Evolutionary conservation across 35 echinoderm and acorn worm genomes (phyloP).

Genomic region (Stichopus chloronotus): DNA sequence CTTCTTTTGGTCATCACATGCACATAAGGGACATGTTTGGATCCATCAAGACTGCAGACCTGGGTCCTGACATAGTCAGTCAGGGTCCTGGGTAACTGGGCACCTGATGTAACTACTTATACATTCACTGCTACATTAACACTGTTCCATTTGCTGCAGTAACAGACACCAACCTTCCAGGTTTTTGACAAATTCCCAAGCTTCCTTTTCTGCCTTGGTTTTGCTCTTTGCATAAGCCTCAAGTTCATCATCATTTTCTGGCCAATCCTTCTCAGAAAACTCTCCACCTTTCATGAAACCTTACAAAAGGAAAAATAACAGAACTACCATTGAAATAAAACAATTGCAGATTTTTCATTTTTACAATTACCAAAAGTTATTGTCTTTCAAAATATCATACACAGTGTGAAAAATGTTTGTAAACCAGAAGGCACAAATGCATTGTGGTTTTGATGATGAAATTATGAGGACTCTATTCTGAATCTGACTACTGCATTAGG

Average conservation of each 20-base stretch:
- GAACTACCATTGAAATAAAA: background rate
- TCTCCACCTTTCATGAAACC: constrained; percentile 64
- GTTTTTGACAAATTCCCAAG: constrained; percentile 95
- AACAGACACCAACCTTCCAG: constrained; percentile 77
- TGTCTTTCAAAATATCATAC: background rate
- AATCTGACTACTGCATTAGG: no score
- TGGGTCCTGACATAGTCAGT: no score
- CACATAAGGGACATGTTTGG: no score
- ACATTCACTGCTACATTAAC: no score
- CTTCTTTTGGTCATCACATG: no score
- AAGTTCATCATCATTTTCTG: constrained; percentile 67
- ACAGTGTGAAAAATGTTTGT: background rate
- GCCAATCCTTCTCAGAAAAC: constrained; percentile 95
- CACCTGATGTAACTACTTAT: no score
- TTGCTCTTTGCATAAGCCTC: constrained; percentile 89
- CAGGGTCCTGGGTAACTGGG: no score
- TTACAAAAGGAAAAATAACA: background rate
- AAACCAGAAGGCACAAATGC: no score
- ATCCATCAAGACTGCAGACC: no score
- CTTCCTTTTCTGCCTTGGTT: constrained; percentile 90
- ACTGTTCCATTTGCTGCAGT: no score
- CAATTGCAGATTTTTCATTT: background rate
- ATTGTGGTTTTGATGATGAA: no score
- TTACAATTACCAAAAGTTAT: background rate
- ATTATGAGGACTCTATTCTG: no score